Percentiles rank a stretch among this genome's conserved stretches.
Conservation (phyloP, 2,888 invertebrate genomes). For the Himalopsyche japonica region DNA sequence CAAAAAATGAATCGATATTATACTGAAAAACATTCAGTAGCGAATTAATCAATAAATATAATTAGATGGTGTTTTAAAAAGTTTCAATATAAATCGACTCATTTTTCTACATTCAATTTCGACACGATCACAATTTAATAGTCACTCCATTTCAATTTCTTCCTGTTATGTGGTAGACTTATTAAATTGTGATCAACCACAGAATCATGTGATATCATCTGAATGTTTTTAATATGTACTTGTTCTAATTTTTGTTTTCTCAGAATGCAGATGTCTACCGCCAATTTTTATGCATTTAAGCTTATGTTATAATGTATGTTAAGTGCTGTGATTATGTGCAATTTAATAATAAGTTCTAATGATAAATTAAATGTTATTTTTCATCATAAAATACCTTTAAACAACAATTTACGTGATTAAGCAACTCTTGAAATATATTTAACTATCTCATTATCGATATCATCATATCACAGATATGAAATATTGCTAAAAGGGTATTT, state of each 20-base stretch:
- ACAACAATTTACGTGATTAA: too few relatives aligned
- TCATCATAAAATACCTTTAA: too few relatives aligned
- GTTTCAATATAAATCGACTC: not conserved
- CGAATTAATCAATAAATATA: too few relatives aligned
- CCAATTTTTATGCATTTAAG: not conserved
- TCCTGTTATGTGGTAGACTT: not conserved
- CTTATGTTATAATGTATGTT: not conserved
- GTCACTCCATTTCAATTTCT: not conserved
- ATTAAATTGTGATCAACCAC: not conserved
- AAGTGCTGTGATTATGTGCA: not conserved
- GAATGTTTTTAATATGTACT: not conserved
- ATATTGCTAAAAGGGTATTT: too few relatives aligned
- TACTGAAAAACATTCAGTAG: not conserved
- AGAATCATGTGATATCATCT: not conserved
- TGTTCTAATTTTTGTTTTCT: not conserved
- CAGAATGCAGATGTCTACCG: not conserved
- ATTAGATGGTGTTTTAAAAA: too few relatives aligned
- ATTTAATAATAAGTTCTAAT: not conserved
- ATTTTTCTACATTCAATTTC: not conserved
- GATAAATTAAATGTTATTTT: too few relatives aligned
- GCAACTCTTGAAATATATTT: too few relatives aligned
- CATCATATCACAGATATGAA: too few relatives aligned
- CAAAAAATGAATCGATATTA: not conserved
- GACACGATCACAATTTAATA: not conserved
- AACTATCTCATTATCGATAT: too few relatives aligned